Base-by-base conservation (phyloP, 2,888 invertebrate species). In the Agrilus mali region DNA sequence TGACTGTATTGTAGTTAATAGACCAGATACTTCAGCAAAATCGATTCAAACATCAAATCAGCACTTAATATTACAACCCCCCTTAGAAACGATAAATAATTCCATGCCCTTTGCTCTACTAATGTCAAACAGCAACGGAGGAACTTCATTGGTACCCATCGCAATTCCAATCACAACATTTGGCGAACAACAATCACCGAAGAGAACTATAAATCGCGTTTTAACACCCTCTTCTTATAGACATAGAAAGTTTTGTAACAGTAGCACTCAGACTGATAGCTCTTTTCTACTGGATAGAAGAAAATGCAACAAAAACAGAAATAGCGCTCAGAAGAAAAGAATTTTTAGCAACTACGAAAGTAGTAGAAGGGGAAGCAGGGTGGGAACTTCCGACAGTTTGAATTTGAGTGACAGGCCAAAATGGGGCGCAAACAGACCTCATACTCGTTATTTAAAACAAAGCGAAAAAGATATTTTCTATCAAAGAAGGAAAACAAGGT, bases 401-500 rank as follows among this genome's bases (percentile, higher is more conserved):
- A 69, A 70, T 55, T 67, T 78, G 55, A 76, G 76, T 59, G 75
- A 76, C 61, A 71, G 85, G 44, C 79, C 82, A 10, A 77, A 86
- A 66, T 80, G 86, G 86, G 78, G 82, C 35, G 83, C 78, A 2
- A 83, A 82, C 55, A 71, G 80, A 50, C 87, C 88, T 5, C 80
- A 80, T 17, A 84, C 84, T 8, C 81, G 86, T 55, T 90, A 89
- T 59, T 75, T 88, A 46, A 89, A 89, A 59, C 89, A 90, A 66
- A 89, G 89, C 58, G 90, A 90, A 62, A 85, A 89, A 57, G 90
- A 90, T 69, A 86, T 86, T 1, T 79, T 86, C 61, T 87, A 86
- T 55, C 80, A 80, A 61, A 75, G 80, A 59, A 69, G 79, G 48
- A 82, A 84, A 63, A 66, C 80, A 42, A 69, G 80, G 14, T 75